Evolutionary conservation across 2,797 vertebrate species (phyloP), one percentile per base, ranked within the genome.

Genomic region (Cryptoblepharus egeriae): DNA sequence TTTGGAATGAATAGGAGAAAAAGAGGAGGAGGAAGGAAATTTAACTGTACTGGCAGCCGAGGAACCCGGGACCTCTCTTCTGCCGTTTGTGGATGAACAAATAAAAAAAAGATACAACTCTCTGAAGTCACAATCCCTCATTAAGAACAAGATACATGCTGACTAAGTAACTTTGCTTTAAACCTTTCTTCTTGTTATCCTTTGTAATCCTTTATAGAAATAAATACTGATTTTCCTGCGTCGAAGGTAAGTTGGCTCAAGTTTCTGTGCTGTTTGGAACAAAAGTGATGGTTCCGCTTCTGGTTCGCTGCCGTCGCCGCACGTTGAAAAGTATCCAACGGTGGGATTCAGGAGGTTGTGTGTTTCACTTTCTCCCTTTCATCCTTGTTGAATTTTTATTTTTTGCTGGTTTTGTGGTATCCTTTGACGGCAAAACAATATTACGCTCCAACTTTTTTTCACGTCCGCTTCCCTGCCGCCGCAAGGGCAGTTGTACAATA

Each of bases 101-200:
- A 52, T 52, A 74, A 26, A 49, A 7, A 35, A 61, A 37, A 61
- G 3, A 28, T n/a, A 37, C 0, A 1, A 35, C 86, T 85, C 35
- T 12, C 83, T 73, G 45, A 32, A 52, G 49, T 1, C 0, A 85
- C 67, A 86, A 87, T 84, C 81, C 81, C 80, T 86, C 70, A 11
- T 70, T n/a, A 91, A 70, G 82, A 79, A 84, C 70, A 39, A 52
- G 71, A 88, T 92, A 93, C 93, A 94, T 94, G 94, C 88, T 84
- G 90, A 92, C 90, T 91, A 90, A 82, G 92, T 88, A 90, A 90
- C 90, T 91, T 78, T 79, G 86, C 89, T 87, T 91, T 94, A 85
- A 91, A 90, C 22, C 76, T 67, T 68, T 88, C 70, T 32, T 42
- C 37, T 83, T 89, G 75, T 32, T 70, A 63, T 79, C 85, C 63